Evolutionary conservation across 2,113 vertebrate species (phyloP).

Genomic region (Oenanthe melanoleuca): DNA sequence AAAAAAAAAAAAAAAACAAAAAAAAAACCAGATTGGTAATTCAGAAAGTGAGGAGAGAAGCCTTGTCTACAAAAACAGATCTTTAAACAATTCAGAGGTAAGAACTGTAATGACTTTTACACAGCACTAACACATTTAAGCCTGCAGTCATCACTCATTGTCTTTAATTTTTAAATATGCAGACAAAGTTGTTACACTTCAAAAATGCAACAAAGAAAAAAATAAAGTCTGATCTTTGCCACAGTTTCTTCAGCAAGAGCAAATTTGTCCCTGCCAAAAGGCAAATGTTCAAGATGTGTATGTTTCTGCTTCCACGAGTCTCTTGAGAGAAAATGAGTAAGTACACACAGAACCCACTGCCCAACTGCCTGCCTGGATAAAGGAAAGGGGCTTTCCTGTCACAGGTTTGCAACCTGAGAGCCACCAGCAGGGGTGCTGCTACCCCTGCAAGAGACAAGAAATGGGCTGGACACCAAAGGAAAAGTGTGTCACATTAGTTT

Average conservation of each 20-base stretch:
- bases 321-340: background rate
- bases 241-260: background rate
- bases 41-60: background rate
- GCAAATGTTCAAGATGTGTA: rapidly evolving
- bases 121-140: background rate
- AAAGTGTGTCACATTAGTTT: background rate
- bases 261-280: background rate
- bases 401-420: constrained; percentile 15
- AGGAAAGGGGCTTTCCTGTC: background rate
- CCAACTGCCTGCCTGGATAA: background rate
- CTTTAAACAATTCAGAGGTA: background rate
- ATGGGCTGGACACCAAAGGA: background rate
- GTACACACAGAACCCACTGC: background rate
- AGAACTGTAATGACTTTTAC: background rate
- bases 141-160: background rate
- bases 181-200: background rate
- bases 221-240: background rate
- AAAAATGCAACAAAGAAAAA: background rate
- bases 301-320: background rate
- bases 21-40: background rate
- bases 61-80: background rate
- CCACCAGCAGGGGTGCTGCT: background rate
- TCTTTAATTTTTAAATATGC: background rate
- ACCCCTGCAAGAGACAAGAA: background rate
- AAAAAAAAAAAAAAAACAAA: background rate